Conservation (phyloP, 2,113 vertebrate genomes). For the Hylia prasina region DNA sequence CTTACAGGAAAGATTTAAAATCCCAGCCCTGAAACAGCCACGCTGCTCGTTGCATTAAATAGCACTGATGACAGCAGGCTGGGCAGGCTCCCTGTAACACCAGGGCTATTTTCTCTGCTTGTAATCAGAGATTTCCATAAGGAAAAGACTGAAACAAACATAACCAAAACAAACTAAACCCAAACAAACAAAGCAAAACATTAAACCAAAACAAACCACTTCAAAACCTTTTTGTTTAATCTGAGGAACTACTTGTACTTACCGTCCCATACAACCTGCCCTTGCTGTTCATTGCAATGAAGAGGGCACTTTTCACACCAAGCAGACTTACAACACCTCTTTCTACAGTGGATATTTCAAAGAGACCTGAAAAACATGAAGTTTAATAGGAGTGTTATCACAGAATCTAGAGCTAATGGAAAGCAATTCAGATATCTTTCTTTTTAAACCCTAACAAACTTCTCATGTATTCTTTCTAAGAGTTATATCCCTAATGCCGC, state of each 20-base stretch:
- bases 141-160: not conserved
- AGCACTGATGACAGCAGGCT: not conserved
- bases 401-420: not conserved
- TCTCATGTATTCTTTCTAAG: not conserved
- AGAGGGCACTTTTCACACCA: conserved; percentile 85
- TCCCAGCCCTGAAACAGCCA: not conserved
- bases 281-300: conserved; percentile 91
- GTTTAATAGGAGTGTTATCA: not conserved
- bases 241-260: conserved; percentile 66
- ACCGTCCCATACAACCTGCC: conserved; percentile 91
- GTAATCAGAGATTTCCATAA: not conserved
- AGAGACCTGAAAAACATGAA: conserved; percentile 78
- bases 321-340: conserved; percentile 92
- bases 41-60: not conserved
- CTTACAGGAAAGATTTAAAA: not conserved
- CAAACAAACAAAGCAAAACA: not conserved
- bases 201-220: not conserved
- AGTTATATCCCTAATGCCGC: not conserved
- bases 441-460: not conserved
- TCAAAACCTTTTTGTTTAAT: not conserved
- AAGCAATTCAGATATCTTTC: not conserved
- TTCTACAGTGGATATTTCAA: conserved; percentile 95
- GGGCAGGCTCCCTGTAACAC: not conserved
- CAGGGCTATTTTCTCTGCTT: not conserved
- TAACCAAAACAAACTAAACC: not conserved